These are phyloP conservation scores for Oligia fasciuncula DNA, from an alignment of 2,888 invertebrate genomes.

Conservation along the genomic window DNA sequence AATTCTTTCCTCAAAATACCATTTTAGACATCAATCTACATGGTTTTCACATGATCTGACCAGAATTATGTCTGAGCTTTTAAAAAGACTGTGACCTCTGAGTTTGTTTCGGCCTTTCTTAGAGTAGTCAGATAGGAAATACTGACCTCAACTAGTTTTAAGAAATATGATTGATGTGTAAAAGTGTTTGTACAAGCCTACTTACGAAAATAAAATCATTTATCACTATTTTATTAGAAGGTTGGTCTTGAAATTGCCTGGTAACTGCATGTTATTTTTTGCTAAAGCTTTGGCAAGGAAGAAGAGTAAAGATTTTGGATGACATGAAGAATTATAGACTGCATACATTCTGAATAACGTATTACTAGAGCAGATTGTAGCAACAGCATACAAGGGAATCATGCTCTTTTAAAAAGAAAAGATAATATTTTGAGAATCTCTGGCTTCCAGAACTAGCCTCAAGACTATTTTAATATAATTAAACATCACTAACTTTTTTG, in stretches of 20 bases:
- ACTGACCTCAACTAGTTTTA: background rate
- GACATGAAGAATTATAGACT: background rate
- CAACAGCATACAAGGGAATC: too few relatives aligned
- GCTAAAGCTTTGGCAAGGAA: background rate
- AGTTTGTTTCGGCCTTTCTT: background rate
- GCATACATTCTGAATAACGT: background rate
- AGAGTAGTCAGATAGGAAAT: background rate
- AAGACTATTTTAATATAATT: slow-evolving; percentile 22
- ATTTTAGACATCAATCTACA: background rate
- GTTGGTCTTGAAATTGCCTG: background rate
- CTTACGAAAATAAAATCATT: background rate
- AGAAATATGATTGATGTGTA: background rate
- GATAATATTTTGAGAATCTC: background rate
- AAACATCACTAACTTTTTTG: slow-evolving; percentile 24
- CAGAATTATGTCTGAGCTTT: background rate
- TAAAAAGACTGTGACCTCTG: background rate
- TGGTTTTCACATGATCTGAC: background rate
- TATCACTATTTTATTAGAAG: background rate
- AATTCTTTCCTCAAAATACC: background rate
- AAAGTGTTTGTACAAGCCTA: background rate
- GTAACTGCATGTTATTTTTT: background rate
- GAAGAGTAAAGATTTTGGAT: too few relatives aligned
- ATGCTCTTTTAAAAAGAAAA: too few relatives aligned
- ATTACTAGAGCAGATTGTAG: background rate
- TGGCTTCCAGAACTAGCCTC: slow-evolving; percentile 3